Conservation (phyloP, 2,113 vertebrate genomes). For the Zosterops pallidus region DNA sequence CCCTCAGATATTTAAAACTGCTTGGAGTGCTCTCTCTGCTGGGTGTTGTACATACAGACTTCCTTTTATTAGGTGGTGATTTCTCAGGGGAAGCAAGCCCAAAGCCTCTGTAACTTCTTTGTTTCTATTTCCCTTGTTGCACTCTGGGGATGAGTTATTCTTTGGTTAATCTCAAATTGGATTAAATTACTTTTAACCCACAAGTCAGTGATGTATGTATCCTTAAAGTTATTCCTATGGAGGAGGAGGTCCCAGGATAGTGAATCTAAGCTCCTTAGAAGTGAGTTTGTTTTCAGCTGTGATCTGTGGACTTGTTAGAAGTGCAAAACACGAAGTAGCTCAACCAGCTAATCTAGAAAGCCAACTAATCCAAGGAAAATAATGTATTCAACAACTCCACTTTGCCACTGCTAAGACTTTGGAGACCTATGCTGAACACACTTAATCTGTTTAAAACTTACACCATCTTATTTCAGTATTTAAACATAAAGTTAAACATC, state of each 20-base stretch:
- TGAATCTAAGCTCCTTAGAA: neutral
- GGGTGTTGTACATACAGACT: neutral
- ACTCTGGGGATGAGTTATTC: neutral
- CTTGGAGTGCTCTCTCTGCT: neutral
- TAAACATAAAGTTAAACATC: neutral
- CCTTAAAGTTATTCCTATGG: neutral
- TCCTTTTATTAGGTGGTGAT: neutral
- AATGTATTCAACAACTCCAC: neutral
- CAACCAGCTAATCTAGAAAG: neutral
- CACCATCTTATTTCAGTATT: neutral
- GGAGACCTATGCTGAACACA: neutral
- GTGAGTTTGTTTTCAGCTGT: neutral
- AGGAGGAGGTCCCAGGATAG: neutral
- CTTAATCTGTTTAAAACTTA: neutral
- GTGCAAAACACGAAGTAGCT: neutral
- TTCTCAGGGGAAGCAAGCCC: neutral
- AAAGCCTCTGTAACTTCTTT: neutral
- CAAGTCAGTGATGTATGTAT: neutral
- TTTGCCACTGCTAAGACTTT: neutral
- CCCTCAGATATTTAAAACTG: neutral
- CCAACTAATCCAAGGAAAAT: neutral
- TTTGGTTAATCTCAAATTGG: neutral
- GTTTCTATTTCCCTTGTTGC: neutral
- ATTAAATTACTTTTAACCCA: neutral
- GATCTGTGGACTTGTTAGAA: neutral